A percentile compares a stretch with the other conserved stretches of the same genome.
These are phyloP conservation scores for Darevskia mixta DNA, from an alignment of 2,797 vertebrate species.

Conservation along the genomic window DNA sequence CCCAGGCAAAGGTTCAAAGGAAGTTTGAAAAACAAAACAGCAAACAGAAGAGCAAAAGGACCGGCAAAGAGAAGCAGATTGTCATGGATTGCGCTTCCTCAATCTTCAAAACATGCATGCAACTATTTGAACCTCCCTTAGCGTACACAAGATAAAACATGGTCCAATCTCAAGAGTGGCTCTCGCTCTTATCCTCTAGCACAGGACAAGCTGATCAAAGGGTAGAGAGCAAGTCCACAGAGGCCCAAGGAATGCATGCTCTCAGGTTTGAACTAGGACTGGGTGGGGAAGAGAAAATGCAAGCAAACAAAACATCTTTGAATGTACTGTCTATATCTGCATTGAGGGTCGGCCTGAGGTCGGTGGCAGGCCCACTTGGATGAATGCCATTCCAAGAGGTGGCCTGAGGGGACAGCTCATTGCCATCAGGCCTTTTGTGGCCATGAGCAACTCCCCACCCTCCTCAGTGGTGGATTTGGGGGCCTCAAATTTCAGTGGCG, in stretches of 20 bases:
- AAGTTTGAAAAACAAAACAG: conserved; percentile 11
- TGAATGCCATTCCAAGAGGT: not conserved
- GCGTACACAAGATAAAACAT: not conserved
- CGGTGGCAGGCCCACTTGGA: not conserved
- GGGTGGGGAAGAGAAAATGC: not conserved
- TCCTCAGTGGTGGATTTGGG: too few relatives aligned
- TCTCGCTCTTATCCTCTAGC: not conserved
- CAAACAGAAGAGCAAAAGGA: conserved; percentile 30
- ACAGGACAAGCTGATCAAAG: conserved; percentile 12
- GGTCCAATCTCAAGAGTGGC: not conserved
- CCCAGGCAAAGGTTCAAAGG: conserved; percentile 30
- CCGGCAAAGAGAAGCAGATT: conserved; percentile 32
- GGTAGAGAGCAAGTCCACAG: not conserved
- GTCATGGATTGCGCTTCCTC: conserved; percentile 22
- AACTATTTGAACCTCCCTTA: not conserved
- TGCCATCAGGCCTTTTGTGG: not conserved
- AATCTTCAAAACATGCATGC: not conserved
- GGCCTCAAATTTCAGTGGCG: too few relatives aligned
- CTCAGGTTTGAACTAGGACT: not conserved
- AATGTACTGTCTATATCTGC: not conserved
- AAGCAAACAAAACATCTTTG: not conserved
- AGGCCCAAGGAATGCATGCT: not conserved
- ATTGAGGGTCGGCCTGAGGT: too few relatives aligned
- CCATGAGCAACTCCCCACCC: not conserved
- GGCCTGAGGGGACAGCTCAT: not conserved